phyloP scores from a whole-genome alignment of 2,797 vertebrate genomes.

The Pangasius macronema region DNA sequence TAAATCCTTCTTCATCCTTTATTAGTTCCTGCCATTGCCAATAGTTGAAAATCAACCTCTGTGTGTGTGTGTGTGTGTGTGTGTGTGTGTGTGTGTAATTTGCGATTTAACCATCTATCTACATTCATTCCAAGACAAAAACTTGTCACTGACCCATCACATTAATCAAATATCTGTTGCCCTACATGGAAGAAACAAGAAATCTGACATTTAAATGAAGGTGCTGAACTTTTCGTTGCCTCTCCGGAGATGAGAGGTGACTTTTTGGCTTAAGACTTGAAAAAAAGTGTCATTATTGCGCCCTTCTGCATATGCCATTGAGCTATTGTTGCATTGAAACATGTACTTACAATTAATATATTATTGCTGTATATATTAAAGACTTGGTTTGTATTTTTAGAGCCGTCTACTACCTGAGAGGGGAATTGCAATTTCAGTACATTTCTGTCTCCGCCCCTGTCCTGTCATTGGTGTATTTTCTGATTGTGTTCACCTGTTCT shows the following conservation, averaged over 20 bases:
- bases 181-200: conserved; percentile 40
- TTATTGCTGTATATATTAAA: not conserved
- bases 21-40: not conserved
- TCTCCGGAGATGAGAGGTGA: conserved; percentile 23
- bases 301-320: not conserved
- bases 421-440: not conserved
- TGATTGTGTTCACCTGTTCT: not conserved
- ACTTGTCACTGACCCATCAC: conserved; percentile 17
- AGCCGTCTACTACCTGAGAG: not conserved
- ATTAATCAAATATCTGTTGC: conserved; percentile 40
- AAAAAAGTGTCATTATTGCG: not conserved
- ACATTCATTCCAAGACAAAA: conserved; percentile 8
- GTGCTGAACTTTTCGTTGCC: conserved; percentile 30
- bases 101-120: not conserved
- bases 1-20: not conserved
- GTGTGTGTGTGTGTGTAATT: not conserved
- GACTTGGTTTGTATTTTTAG: not conserved
- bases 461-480: not conserved
- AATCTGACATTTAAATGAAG: conserved; percentile 48
- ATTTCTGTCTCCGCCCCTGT: not conserved
- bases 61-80: not conserved
- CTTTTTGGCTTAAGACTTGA: not conserved
- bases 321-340: not conserved
- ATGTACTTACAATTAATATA: not conserved
- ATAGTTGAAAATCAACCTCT: not conserved